phyloP scores from a whole-genome alignment of 2,797 vertebrate species.

The Acanthis flammea region DNA sequence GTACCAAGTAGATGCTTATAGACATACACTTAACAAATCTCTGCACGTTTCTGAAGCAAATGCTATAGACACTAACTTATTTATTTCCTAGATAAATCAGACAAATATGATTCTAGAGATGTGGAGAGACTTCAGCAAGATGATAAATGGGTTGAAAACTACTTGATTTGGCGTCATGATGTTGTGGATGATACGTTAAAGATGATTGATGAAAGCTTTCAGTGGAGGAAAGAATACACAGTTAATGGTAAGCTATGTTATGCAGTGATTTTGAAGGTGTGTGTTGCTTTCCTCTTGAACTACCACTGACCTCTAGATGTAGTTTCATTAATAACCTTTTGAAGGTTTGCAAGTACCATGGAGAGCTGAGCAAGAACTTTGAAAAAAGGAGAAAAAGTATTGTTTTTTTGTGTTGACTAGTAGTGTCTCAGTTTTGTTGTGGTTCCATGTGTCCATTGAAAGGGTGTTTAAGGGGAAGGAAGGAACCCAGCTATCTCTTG shows the following conservation, averaged over 20 bases:
- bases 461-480: background rate
- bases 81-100: slow-evolving; percentile 79
- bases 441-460: background rate
- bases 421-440: background rate
- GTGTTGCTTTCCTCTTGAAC: background rate
- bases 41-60: background rate
- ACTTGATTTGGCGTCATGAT: slow-evolving; percentile 85
- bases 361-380: background rate
- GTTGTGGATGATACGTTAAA: slow-evolving; percentile 89
- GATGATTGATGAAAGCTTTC: slow-evolving; percentile 96
- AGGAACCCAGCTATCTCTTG: background rate
- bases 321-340: background rate
- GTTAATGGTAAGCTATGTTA: slow-evolving; percentile 85
- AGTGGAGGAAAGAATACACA: slow-evolving; percentile 91
- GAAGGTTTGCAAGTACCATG: background rate
- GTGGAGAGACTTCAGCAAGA: slow-evolving; percentile 89
- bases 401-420: background rate
- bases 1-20: background rate
- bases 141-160: slow-evolving; percentile 84
- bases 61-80: background rate
- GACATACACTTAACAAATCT: background rate
- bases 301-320: background rate
- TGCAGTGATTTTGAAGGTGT: background rate
- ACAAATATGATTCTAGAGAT: slow-evolving; percentile 92
- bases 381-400: background rate